Evolutionary conservation across 2,113 vertebrate genomes (phyloP).

Genomic region (Gobius niger): DNA sequence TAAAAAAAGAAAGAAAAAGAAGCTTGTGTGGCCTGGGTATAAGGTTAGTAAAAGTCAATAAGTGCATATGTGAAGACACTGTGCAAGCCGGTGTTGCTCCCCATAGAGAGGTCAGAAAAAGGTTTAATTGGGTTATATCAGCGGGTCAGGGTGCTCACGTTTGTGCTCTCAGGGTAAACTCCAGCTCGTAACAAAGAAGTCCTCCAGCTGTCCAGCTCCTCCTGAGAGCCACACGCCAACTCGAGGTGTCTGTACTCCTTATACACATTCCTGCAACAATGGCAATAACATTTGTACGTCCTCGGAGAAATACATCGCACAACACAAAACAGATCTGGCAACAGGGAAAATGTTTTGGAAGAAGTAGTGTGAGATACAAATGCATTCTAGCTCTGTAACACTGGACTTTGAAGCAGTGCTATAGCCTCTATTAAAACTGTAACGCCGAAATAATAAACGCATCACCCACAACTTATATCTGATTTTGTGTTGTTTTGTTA

Average conservation of each 20-base stretch:
- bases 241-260: constrained; percentile 94
- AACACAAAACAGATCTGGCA: not conserved
- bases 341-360: too few species aligned
- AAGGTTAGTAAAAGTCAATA: constrained; percentile 38
- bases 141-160: constrained; percentile 76
- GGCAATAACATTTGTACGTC: constrained; percentile 5
- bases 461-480: too few species aligned
- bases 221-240: constrained; percentile 88
- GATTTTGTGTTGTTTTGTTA: too few species aligned
- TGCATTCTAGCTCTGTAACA: too few species aligned
- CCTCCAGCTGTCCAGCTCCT: constrained; percentile 95
- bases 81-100: constrained; percentile 47
- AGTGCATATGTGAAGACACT: constrained; percentile 24
- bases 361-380: too few species aligned
- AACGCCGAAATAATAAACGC: too few species aligned
- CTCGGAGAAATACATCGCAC: not conserved
- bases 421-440: too few species aligned
- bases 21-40: constrained; percentile 22
- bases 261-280: constrained; percentile 87
- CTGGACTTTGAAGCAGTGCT: too few species aligned
- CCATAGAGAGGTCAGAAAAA: constrained; percentile 32
- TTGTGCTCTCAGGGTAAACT: constrained; percentile 88
- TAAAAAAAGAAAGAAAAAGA: constrained; percentile 26
- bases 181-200: constrained; percentile 90
- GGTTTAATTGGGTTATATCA: constrained; percentile 38